Base-by-base conservation (phyloP, 2,113 vertebrate genomes). In the Sula dactylatra region DNA sequence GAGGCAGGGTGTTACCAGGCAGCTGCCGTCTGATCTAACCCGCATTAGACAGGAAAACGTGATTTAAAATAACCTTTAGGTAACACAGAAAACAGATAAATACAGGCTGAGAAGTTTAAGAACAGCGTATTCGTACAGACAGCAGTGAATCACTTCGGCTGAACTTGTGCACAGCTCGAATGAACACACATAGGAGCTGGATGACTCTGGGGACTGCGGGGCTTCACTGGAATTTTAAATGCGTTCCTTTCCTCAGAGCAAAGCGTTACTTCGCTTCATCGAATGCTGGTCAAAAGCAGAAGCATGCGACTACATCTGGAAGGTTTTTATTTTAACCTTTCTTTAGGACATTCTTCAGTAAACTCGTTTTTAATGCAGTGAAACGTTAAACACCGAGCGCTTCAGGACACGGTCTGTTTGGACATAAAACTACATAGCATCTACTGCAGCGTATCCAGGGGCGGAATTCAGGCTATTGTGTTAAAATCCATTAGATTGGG, bases 111-210 rank as follows among this genome's bases (percentile, higher is more conserved):
- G 55, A 8, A 3, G 45, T 6, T 29, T 3, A 7, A 24, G 72
- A 47, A 10, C 20, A 7, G 42, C 0, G 0, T 6, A 0, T 8
- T 13, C 10, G 38, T 6, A 10, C 36, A 4, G 61, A 4, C 7
- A 62, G 47, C 70, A 2, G 32, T 0, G 82, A 11, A 16, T 8
- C 16, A 3, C 50, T 17, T 2, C 0, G 83, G 56, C 15, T 21
- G 71, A 9, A 2, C 13, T 31, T 8, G 55, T 8, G 66, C 66
- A 2, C 36, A 4, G 59, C 62, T 32, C 52, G 3, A 10, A n/a
- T 10, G 10, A 4, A 14, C 65, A 24, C 45, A 2, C 4, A 4
- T 0, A 29, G 61, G 70, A 67, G 74, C 71, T 5, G n/a, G 31
- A 2, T 4, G 84, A 19, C 90, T 56, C 11, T 2, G n/a, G 70